A percentile compares a stretch with the other conserved stretches of the same genome.
These are phyloP conservation scores for Garrulus glandarius DNA, from an alignment of 2,797 vertebrate species.

Conservation along the genomic window DNA sequence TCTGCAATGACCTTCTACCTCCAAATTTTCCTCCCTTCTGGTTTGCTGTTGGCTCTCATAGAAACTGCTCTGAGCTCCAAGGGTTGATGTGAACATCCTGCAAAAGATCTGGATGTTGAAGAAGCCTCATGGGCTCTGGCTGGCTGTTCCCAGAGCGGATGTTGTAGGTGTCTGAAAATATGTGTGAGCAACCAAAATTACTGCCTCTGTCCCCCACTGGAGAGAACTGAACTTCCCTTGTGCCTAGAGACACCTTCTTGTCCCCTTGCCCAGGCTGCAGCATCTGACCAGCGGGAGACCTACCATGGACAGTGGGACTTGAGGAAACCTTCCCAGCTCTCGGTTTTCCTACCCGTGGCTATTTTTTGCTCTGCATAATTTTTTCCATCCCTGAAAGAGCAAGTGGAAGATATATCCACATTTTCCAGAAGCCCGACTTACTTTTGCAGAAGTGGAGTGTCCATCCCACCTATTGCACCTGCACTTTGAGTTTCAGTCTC, in stretches of 20 bases:
- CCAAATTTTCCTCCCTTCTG: not conserved
- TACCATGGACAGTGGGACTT: not conserved
- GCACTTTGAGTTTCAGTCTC: not conserved
- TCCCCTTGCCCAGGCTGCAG: not conserved
- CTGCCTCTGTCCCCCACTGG: not conserved
- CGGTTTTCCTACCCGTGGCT: not conserved
- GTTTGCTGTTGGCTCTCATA: not conserved
- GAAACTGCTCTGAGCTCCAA: not conserved
- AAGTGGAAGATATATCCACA: not conserved
- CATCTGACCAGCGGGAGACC: not conserved
- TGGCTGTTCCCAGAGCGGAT: not conserved
- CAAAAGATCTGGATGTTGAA: not conserved
- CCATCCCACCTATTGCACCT: not conserved
- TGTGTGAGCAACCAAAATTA: not conserved
- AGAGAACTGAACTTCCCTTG: not conserved
- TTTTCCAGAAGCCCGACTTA: not conserved
- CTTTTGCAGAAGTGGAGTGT: not conserved
- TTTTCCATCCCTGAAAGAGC: not conserved
- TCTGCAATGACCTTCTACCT: not conserved
- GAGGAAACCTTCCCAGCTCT: not conserved
- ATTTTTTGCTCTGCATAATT: not conserved
- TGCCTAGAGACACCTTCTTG: not conserved
- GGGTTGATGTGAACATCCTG: not conserved
- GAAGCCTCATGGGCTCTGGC: not conserved
- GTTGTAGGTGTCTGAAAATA: not conserved